These are phyloP conservation scores for Noturus placidus DNA, from an alignment of 2,113 vertebrate species.

Conservation along the genomic window DNA sequence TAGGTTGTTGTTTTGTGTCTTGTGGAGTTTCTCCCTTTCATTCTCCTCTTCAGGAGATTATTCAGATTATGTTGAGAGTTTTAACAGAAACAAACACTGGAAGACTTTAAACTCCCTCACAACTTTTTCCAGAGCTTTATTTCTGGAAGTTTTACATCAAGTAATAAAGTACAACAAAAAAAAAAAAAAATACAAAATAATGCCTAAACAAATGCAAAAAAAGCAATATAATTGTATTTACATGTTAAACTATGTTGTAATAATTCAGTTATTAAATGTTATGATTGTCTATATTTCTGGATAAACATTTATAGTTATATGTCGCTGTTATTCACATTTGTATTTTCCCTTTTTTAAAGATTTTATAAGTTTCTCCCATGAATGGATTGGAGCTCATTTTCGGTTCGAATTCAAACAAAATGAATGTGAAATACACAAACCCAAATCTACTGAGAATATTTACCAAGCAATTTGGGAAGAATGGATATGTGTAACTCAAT, in stretches of 20 bases:
- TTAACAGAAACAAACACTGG: neutral
- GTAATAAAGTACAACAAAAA: constrained; percentile 99
- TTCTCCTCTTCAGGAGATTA: too few species aligned
- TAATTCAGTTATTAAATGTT: constrained; percentile 87
- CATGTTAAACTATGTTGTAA: constrained; percentile 96
- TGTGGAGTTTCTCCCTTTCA: too few species aligned
- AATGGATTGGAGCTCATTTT: constrained; percentile 52
- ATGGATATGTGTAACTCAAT: constrained; percentile 6
- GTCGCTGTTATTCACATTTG: constrained; percentile 73
- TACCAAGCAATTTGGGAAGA: constrained; percentile 3
- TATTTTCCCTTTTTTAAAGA: constrained; percentile 50
- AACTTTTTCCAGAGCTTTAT: constrained; percentile 95
- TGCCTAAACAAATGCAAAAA: constrained; percentile 81
- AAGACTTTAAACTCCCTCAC: constrained; percentile 17
- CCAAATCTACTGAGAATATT: constrained; percentile 6
- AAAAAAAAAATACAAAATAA: constrained; percentile 99
- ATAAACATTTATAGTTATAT: constrained; percentile 76
- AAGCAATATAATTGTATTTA: constrained; percentile 82
- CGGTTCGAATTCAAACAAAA: constrained; percentile 44
- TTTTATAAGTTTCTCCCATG: constrained; percentile 41
- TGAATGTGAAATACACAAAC: constrained; percentile 27
- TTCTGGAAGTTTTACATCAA: constrained; percentile 99
- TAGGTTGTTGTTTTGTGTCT: too few species aligned
- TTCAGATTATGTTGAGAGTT: neutral
- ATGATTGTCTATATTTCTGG: constrained; percentile 95